Evolutionary conservation across 2,888 invertebrate species (phyloP).

Genomic region (Strigamia maritima): DNA sequence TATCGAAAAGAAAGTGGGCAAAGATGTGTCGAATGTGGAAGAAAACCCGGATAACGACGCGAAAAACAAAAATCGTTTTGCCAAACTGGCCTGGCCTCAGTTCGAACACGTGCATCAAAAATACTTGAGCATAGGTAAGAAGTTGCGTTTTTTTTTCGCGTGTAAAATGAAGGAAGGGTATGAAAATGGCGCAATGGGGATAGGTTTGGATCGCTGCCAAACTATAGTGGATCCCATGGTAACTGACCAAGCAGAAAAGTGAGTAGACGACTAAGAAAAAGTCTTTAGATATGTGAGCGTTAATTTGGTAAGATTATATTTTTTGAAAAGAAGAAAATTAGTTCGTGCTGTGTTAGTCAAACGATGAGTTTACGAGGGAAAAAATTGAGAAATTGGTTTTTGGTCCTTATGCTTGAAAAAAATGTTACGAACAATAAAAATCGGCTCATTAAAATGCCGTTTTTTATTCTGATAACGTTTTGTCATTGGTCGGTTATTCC

Average conservation of each 20-base stretch:
- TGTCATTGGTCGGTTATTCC: not conserved
- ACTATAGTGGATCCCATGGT: slow-evolving; percentile 25
- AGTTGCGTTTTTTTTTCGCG: slow-evolving; percentile 22
- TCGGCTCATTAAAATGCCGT: not conserved
- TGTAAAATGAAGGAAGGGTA: slow-evolving; percentile 11
- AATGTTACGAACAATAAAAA: not conserved
- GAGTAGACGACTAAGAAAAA: slow-evolving; percentile 6
- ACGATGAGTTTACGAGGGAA: not conserved
- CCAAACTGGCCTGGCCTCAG: slow-evolving; percentile 83
- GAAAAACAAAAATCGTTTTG: slow-evolving; percentile 43
- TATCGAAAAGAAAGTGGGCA: slow-evolving; percentile 52
- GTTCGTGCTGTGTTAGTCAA: slow-evolving; percentile 3
- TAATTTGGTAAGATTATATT: slow-evolving; percentile 19
- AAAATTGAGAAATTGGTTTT: not conserved
- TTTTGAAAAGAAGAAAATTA: not conserved
- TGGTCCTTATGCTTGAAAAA: not conserved
- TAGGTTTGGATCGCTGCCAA: slow-evolving; percentile 20
- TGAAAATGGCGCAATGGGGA: slow-evolving; percentile 27
- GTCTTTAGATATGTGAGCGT: slow-evolving; percentile 25
- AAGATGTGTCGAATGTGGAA: slow-evolving; percentile 25
- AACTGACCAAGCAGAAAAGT: slow-evolving; percentile 34
- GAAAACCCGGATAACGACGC: slow-evolving; percentile 26
- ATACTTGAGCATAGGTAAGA: slow-evolving; percentile 82
- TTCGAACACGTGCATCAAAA: slow-evolving; percentile 91
- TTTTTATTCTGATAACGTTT: not conserved